phyloP scores from a whole-genome alignment of 2,797 vertebrate genomes.

The Okamejei kenojei region DNA sequence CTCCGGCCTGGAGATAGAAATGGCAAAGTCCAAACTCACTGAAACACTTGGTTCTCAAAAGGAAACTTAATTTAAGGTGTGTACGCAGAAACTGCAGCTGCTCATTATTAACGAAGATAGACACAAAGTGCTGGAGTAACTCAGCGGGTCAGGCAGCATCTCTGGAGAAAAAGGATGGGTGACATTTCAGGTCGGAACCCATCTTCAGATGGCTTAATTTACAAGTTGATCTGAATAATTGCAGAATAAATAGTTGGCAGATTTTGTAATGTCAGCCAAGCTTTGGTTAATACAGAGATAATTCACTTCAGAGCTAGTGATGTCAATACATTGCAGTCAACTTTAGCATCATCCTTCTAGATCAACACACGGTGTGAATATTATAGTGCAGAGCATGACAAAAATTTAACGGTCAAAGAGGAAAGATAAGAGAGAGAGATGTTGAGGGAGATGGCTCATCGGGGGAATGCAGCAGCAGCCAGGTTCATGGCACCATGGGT shows the following conservation, averaged over 20 bases:
- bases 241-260: not conserved
- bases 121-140: too few relatives aligned
- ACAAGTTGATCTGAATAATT: not conserved
- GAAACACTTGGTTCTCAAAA: not conserved
- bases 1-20: not conserved
- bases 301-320: not conserved
- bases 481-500: too few relatives aligned
- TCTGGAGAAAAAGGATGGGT: too few relatives aligned
- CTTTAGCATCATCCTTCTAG: not conserved
- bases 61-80: not conserved
- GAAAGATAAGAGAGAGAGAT: not conserved
- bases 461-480: too few relatives aligned
- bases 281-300: not conserved
- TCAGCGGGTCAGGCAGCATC: too few relatives aligned
- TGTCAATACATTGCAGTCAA: too few relatives aligned
- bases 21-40: not conserved
- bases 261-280: not conserved
- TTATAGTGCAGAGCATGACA: not conserved
- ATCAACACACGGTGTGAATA: not conserved
- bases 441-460: too few relatives aligned
- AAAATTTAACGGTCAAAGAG: not conserved
- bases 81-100: too few relatives aligned
- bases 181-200: too few relatives aligned
- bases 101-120: too few relatives aligned
- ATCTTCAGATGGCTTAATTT: not conserved